These are phyloP conservation scores for Gadus chalcogrammus DNA, from an alignment of 2,113 vertebrate species.

Conservation along the genomic window DNA sequence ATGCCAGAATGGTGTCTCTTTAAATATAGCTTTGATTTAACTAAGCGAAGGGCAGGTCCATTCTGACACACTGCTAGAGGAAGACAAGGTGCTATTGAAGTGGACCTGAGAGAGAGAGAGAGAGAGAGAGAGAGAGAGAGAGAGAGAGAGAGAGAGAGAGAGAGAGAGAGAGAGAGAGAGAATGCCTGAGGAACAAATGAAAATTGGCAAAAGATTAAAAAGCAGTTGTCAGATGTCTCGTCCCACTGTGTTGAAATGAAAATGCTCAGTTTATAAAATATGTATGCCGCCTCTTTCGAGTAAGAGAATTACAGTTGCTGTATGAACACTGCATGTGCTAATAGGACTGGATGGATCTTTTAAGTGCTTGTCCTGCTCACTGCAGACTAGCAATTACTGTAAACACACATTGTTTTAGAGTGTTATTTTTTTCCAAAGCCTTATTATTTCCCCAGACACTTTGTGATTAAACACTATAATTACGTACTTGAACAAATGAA, in stretches of 20 bases:
- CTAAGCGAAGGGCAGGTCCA: constrained; percentile 4
- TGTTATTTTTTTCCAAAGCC: constrained; percentile 18
- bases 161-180: not conserved
- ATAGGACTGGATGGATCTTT: constrained; percentile 27
- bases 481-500: not conserved
- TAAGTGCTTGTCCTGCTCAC: constrained; percentile 25
- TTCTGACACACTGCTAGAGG: not conserved
- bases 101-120: not conserved
- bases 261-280: constrained; percentile 28
- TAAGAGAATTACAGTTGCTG: constrained; percentile 26
- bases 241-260: constrained; percentile 47
- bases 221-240: constrained; percentile 41
- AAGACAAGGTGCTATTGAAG: constrained; percentile 10
- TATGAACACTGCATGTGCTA: constrained; percentile 32
- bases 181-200: constrained; percentile 21
- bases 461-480: not conserved
- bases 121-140: not conserved
- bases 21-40: not conserved
- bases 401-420: constrained; percentile 18
- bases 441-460: constrained; percentile 10
- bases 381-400: constrained; percentile 21
- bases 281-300: constrained; percentile 35
- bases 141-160: too few species aligned
- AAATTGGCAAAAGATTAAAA: constrained; percentile 56
- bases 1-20: not conserved